These are phyloP conservation scores for Oxystoma pomonae DNA, from an alignment of 2,888 invertebrate species.

Conservation along the genomic window DNA sequence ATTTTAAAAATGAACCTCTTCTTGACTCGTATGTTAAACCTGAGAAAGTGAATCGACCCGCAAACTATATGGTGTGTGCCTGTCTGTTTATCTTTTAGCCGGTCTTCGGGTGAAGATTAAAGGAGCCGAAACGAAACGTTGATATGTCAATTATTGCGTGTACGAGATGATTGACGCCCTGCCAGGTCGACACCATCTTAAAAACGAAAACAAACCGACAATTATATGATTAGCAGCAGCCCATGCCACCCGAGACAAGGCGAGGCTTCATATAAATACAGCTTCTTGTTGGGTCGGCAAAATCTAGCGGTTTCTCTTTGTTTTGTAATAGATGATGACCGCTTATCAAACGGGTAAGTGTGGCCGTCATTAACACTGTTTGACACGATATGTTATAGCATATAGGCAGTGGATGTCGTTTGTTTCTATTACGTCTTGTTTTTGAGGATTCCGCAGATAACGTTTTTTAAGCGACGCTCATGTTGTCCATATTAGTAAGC, in stretches of 20 bases:
- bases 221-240: background rate
- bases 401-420: no score
- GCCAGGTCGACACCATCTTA: background rate
- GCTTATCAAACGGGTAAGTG: background rate
- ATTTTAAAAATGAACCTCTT: no score
- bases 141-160: background rate
- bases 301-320: background rate
- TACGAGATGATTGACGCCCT: background rate
- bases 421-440: no score
- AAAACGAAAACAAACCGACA: background rate
- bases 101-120: background rate
- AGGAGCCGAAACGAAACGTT: background rate
- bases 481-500: no score
- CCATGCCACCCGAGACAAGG: background rate
- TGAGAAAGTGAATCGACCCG: no score
- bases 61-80: no score
- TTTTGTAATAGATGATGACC: background rate
- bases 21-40: no score
- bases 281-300: background rate
- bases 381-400: no score
- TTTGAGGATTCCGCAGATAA: no score
- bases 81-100: no score
- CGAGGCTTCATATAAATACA: background rate
- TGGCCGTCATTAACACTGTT: no score
- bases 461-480: no score